A percentile compares a stretch with the other conserved stretches of the same genome.
Evolutionary conservation across 2,113 vertebrate species (phyloP).

Genomic region (Ictalurus furcatus): DNA sequence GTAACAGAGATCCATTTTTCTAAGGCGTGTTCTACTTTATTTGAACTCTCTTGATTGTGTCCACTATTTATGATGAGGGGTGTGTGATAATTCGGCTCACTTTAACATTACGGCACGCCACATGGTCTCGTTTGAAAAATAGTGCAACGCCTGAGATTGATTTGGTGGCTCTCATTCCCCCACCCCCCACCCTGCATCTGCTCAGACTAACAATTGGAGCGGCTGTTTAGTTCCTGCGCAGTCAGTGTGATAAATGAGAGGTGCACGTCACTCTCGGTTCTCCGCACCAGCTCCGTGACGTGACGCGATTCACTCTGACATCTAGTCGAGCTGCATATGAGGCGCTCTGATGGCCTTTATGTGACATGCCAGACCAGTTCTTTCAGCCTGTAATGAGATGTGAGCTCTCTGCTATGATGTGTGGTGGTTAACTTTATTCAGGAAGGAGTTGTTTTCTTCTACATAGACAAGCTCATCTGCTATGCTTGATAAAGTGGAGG

Average conservation of each 20-base stretch:
- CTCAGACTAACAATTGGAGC: neutral
- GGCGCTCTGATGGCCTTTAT: slow-evolving; percentile 24
- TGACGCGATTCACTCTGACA: slow-evolving; percentile 13
- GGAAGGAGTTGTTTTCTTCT: neutral
- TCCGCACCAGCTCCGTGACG: neutral
- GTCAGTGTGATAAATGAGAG: slow-evolving; percentile 1
- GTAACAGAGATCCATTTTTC: neutral
- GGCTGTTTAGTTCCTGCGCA: neutral
- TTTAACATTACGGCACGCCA: neutral
- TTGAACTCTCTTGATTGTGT: neutral
- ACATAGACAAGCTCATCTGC: neutral
- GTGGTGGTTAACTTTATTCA: neutral
- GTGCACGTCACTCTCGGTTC: slow-evolving; percentile 2
- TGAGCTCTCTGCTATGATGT: slow-evolving; percentile 19
- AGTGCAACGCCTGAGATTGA: neutral
- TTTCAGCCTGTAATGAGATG: slow-evolving; percentile 28
- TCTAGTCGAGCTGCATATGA: slow-evolving; percentile 21
- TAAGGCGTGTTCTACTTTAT: neutral
- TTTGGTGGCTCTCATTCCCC: neutral
- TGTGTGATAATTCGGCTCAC: neutral
- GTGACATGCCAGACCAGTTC: slow-evolving; percentile 3
- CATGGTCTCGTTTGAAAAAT: neutral
- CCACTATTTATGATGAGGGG: too few species aligned
- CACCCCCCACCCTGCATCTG: neutral
- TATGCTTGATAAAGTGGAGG: slow-evolving; percentile 8